Conservation (phyloP, 2,797 vertebrate genomes). For the Pterois miles region DNA sequence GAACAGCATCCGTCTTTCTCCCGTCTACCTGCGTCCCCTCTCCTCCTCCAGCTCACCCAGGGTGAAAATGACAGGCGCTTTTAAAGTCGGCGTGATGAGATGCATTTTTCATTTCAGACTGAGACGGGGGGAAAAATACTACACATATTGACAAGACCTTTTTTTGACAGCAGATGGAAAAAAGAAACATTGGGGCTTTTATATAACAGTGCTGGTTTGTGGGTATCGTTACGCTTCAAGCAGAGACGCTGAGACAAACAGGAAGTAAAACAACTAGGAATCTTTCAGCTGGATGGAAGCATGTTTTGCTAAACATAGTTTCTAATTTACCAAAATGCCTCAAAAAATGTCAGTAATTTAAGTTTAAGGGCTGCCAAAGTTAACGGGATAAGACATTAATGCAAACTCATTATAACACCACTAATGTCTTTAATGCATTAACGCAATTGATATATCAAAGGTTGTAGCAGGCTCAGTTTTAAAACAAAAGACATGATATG, state of each 20-base stretch:
- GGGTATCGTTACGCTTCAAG: constrained; percentile 5
- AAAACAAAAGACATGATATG: no score
- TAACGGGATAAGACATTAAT: no score
- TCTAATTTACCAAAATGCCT: not conserved
- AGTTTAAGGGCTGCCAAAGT: no score
- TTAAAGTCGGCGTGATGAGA: constrained; percentile 35
- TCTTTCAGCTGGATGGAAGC: not conserved
- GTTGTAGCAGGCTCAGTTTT: no score
- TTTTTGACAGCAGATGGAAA: constrained; percentile 4
- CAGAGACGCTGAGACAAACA: not conserved
- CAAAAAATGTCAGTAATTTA: not conserved
- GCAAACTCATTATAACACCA: no score
- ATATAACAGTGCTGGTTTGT: not conserved
- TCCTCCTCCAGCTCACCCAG: constrained; percentile 25
- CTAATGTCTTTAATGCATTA: no score
- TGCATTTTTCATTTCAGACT: constrained; percentile 34
- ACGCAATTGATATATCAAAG: no score
- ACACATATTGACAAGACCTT: not conserved
- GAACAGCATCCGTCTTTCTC: constrained; percentile 38
- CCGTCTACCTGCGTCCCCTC: constrained; percentile 12
- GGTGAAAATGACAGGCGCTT: constrained; percentile 45
- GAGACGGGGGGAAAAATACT: not conserved
- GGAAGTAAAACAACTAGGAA: not conserved
- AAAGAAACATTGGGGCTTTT: not conserved
- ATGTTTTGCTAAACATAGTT: not conserved